Evolutionary conservation across 2,113 vertebrate genomes (phyloP).

Genomic region (Chionodraco myersi): DNA sequence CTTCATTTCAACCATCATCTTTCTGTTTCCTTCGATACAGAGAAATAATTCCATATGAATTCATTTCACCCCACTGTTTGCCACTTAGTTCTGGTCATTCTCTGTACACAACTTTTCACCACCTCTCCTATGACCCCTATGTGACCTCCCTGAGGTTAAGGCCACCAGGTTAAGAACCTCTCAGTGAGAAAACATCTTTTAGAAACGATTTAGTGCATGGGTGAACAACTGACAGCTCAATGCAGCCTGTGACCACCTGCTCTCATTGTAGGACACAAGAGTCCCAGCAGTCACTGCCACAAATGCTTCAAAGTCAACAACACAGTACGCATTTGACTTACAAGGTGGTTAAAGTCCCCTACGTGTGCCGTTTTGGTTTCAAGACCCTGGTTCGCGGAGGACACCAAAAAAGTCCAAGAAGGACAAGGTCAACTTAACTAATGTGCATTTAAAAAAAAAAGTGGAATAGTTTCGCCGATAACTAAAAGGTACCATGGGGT

Average conservation of each 20-base stretch:
- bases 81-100: background rate
- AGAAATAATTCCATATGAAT: background rate
- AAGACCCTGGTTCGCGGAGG: too few species aligned
- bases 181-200: slow-evolving; percentile 56
- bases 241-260: slow-evolving; percentile 45
- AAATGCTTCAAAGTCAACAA: background rate
- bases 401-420: too few species aligned
- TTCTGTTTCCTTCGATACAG: background rate
- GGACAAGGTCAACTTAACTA: too few species aligned
- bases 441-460: too few species aligned
- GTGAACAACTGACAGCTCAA: slow-evolving; percentile 48
- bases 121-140: slow-evolving; percentile 16
- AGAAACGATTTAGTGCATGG: slow-evolving; percentile 62
- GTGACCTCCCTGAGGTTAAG: slow-evolving; percentile 7
- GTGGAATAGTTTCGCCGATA: too few species aligned
- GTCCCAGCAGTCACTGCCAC: slow-evolving; percentile 3
- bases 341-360: too few species aligned
- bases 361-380: too few species aligned
- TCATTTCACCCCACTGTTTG: background rate
- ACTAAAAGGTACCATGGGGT: too few species aligned
- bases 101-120: background rate
- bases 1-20: background rate
- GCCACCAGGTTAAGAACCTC: slow-evolving; percentile 32
- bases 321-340: background rate
- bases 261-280: slow-evolving; percentile 10